phyloP scores from a whole-genome alignment of 2,888 invertebrate genomes.

The Tipula unca region DNA sequence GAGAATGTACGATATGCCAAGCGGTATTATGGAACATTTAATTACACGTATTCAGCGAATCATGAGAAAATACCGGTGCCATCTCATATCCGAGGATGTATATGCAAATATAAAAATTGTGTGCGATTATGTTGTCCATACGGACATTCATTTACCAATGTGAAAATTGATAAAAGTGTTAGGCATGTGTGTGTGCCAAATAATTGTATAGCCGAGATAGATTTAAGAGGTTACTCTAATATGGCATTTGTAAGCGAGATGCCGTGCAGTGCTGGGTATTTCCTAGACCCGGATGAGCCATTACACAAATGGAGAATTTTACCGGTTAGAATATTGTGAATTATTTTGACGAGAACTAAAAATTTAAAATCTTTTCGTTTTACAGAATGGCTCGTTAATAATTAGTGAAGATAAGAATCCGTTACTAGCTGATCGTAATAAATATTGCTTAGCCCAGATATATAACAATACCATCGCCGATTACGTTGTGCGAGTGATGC shows the following conservation, averaged over 20 bases:
- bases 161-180: neutral
- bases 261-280: neutral
- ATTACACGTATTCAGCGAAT: slow-evolving; percentile 33
- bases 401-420: neutral
- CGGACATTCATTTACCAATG: neutral
- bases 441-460: neutral
- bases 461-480: neutral
- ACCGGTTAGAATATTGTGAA: neutral
- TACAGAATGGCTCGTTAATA: neutral
- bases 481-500: neutral
- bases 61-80: slow-evolving; percentile 30
- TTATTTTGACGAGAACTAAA: neutral
- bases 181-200: neutral
- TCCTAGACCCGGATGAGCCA: neutral
- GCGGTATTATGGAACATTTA: slow-evolving; percentile 32
- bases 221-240: neutral
- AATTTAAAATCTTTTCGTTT: neutral
- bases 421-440: neutral
- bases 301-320: neutral
- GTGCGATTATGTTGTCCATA: slow-evolving; percentile 39
- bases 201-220: neutral
- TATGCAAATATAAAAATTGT: slow-evolving; percentile 37
- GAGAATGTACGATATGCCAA: slow-evolving; percentile 34
- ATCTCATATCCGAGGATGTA: slow-evolving; percentile 36
- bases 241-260: neutral